Base-by-base conservation (phyloP, 2,797 vertebrate species). In the Oreortyx pictus region DNA sequence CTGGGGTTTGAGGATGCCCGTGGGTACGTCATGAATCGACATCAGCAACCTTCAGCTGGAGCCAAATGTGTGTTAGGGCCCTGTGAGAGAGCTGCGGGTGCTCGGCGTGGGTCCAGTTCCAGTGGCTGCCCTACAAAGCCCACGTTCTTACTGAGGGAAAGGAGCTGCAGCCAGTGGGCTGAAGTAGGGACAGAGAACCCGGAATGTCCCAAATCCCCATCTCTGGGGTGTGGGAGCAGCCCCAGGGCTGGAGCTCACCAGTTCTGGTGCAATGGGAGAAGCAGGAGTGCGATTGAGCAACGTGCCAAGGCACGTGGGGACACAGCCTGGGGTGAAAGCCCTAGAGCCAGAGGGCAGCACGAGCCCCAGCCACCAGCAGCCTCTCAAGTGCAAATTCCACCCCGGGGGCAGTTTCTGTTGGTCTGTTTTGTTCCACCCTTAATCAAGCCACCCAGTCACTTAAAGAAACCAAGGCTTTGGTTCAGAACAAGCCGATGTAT, bases 81-180 rank as follows among this genome's bases (percentile, higher is more conserved):
- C 25, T 3, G 0, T 0, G 49, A 25, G 31, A 14, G 5, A 7
- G 2, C 11, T 4, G 31, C 5, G 6, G 20, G 3, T 2, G 15
- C 17, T 44, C 24, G 15, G 5, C 10, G 0, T 0, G 2, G n/a
- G 16, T 19, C n/a, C 6, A 2, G 14, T 2, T 39, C 73, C 41
- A 31, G 25, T 0, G 11, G 15, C 9, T 37, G 67, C 9, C 65
- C 59, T 31, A 43, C 70, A 9, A 1, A 14, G 35, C 0, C 1
- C 24, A 2, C 1, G 52, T 59, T 47, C 9, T 3, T 33, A 22
- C 44, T 14, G 4, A 22, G 35, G 22, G 14, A 39, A 67, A 88
- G 31, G 27, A 19, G 19, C 61, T 23, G 20, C 43, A 80, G 68
- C 37, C 33, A 25, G 29, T 3, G 39, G 27, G 8, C 8, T 39